Base-by-base conservation (phyloP, 2,888 invertebrate genomes). In the Drosophila mimica region DNA sequence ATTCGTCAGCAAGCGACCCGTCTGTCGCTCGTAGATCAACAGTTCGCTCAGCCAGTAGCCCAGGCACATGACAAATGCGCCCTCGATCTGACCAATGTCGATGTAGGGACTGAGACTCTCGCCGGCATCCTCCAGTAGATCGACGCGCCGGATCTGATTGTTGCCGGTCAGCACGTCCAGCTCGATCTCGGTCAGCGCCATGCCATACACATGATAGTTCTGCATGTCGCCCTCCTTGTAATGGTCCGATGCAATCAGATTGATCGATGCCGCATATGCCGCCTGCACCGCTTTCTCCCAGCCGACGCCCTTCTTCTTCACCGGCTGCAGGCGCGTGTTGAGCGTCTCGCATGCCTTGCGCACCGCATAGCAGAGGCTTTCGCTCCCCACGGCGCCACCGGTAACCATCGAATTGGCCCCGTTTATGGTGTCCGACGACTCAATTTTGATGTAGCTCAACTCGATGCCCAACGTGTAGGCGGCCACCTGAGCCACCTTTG, bases 41-140 rank as follows among this genome's bases (percentile, higher is more conserved):
- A 96, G 95, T 90, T 98, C 97, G 0, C 94, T 95, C 0, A 96
- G 95, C 95, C 95, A 97, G 83, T 96, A 96, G 2, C 98, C 98
- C 20, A 94, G 92, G 48, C 94, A 96, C 96, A 96, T 96, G 0
- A 96, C 93, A 80, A 97, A 97, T 0, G 96, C 96, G 0, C 97
- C 97, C 93, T 96, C 96, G 17, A 96, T 95, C 93, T 97, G 97
- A 7, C 95, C 96, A 57, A 97, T 93, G 91, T 97, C 97, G 51
- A 97, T 94, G 84, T 94, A 92, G 3, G 96, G 96, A 93, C 94
- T 96, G 64, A 97, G 92, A 91, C 96, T 96, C 77, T 95, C 94
- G 11, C 97, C 97, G 15, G 95, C 94, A 89, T 97, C 97, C 92
- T 96, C 96, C 4, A 96, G 91, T 15, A 97, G 91, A 91, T 97